A percentile compares a stretch with the other conserved stretches of the same genome.
Evolutionary conservation across 2,888 invertebrate species (phyloP).

Genomic region (Zaprionus bogoriensis): DNA sequence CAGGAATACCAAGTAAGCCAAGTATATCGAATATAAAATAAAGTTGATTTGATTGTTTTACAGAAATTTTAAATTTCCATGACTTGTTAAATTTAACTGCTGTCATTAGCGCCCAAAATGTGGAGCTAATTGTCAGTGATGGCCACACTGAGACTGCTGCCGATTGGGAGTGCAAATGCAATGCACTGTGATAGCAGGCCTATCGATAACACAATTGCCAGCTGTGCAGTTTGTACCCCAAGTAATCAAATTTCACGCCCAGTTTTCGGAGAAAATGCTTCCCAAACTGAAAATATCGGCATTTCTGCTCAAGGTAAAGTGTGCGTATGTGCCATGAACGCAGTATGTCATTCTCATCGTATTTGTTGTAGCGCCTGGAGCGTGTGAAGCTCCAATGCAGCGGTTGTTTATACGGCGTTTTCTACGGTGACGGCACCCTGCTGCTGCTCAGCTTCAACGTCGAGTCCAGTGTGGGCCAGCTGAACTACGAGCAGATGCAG

Average conservation of each 20-base stretch:
- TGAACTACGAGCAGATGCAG: constrained; percentile 83
- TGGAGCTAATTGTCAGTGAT: background rate
- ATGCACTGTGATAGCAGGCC: constrained; percentile 15
- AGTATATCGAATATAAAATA: too few relatives aligned
- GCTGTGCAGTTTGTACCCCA: constrained; percentile 60
- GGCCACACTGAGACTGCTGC: constrained; percentile 39
- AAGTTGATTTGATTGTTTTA: too few relatives aligned
- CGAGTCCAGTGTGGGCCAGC: constrained; percentile 85
- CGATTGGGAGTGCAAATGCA: constrained; percentile 15
- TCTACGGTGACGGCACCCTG: constrained; percentile 89
- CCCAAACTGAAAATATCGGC: constrained; percentile 89
- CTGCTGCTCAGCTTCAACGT: constrained; percentile 88
- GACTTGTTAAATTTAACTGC: too few relatives aligned
- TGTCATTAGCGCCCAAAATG: background rate
- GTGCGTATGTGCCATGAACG: background rate
- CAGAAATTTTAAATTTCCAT: too few relatives aligned
- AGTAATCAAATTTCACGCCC: constrained; percentile 28
- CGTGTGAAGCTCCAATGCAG: constrained; percentile 86
- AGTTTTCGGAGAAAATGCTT: constrained; percentile 84
- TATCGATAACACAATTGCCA: constrained; percentile 55
- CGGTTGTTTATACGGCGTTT: constrained; percentile 90
- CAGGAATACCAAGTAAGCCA: too few relatives aligned
- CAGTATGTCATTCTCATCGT: background rate
- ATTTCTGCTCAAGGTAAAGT: constrained; percentile 87
- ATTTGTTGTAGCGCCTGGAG: constrained; percentile 85